Base-by-base conservation (phyloP, 2,113 vertebrate genomes). In the Cromileptes altivelis region DNA sequence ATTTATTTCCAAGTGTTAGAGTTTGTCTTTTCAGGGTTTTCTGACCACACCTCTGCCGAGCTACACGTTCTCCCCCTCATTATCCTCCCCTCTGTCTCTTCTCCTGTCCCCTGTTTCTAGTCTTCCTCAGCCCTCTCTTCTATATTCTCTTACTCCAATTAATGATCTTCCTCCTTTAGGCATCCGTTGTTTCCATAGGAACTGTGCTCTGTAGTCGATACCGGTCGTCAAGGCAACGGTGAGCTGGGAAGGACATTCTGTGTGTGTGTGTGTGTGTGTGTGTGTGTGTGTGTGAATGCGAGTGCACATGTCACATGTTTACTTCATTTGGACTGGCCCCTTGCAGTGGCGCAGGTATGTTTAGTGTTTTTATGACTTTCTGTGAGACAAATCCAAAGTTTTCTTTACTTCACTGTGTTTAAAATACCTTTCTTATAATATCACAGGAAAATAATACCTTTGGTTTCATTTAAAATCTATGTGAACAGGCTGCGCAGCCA, bases 161-260 rank as follows among this genome's bases (percentile, higher is more conserved):
- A 95, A 93, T 87, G 87, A 87, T 89, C 88, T 79, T 88, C 85
- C 88, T 93, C 91, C 92, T 94, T 92, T 88, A 95, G 93, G 94
- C 93, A 94, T 94, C 90, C 56, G 70, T 88, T 91, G 95, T 95
- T 94, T 93, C 94, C 93, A 95, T 95, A 91, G 94, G 88, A 95
- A 95, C 94, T 77, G 88, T 83, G 84, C 87, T 94, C 90, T 87
- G 91, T 91, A 93, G 93, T 94, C 93, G 80, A 93, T 87, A 81
- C 63, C 45, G 33, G 95, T 95, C n/a, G 88, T 88, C 93, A 83
- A 93, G 94, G 93, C 88, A 93, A 95, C 91, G 47, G 63, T 27
- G 88, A 78, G 68, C 83, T 85, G 58, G 82, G 77, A 86, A 88
- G 75, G 84, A 85, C 77, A 77, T 80, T 89, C n/a, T 77, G 56